These are phyloP conservation scores for Zingel zingel DNA, from an alignment of 2,113 vertebrate genomes.

Conservation along the genomic window DNA sequence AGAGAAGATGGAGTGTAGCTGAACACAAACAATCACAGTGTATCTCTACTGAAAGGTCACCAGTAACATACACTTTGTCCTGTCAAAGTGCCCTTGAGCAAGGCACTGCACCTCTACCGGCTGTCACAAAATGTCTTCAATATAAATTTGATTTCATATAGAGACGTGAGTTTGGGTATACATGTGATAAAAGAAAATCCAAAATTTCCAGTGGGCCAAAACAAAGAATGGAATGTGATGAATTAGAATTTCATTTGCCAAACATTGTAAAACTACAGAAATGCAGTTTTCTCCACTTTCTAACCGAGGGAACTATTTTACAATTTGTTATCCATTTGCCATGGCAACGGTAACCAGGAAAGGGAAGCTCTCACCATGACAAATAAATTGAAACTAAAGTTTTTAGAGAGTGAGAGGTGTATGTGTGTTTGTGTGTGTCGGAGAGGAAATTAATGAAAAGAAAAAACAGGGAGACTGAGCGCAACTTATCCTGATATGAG, in stretches of 20 bases:
- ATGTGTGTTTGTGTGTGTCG: background rate
- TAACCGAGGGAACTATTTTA: background rate
- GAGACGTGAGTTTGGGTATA: background rate
- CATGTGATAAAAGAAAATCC: background rate
- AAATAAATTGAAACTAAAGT: slow-evolving; percentile 9
- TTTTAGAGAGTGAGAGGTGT: slow-evolving; percentile 2
- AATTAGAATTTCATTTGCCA: background rate
- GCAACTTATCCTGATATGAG: background rate
- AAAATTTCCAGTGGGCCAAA: background rate
- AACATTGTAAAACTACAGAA: background rate
- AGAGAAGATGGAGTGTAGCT: slow-evolving; percentile 28
- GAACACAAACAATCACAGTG: slow-evolving; percentile 52
- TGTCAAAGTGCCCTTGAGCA: background rate
- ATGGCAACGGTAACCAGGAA: slow-evolving; percentile 3
- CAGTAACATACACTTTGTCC: background rate
- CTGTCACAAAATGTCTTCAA: background rate
- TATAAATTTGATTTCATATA: background rate
- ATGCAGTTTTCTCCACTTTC: background rate
- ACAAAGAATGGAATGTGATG: background rate
- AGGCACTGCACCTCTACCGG: background rate
- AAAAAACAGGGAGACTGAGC: background rate
- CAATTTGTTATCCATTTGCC: background rate
- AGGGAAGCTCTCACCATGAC: background rate
- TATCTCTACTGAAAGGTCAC: slow-evolving; percentile 22
- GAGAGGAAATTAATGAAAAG: slow-evolving; percentile 31